Evolutionary conservation across 2,797 vertebrate genomes (phyloP).

Genomic region (Chaenodraco wilsoni): DNA sequence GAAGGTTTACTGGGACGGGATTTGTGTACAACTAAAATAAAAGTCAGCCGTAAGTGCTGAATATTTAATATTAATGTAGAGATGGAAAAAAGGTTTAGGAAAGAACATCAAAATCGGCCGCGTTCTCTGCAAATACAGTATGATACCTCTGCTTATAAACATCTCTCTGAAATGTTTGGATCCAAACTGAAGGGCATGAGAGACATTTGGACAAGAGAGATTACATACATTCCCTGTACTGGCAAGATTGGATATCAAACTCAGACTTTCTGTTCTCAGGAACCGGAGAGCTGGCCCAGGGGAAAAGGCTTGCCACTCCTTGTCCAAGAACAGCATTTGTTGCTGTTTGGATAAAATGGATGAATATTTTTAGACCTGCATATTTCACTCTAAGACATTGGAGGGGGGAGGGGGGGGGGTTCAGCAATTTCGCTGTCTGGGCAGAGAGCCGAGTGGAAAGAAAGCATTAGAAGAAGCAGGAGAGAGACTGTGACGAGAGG

Average conservation of each 20-base stretch:
- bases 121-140: constrained; percentile 23
- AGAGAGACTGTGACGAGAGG: constrained; percentile 42
- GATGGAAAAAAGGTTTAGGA: constrained; percentile 2
- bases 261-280: constrained; percentile 68
- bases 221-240: constrained; percentile 57
- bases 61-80: constrained; percentile 7
- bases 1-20: constrained; percentile 18
- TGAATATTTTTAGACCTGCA: constrained; percentile 85
- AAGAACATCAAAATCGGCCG: constrained; percentile 5
- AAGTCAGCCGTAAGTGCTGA: constrained; percentile 7
- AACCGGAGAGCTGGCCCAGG: constrained; percentile 54
- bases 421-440: constrained; percentile 73
- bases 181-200: constrained; percentile 59
- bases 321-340: constrained; percentile 79
- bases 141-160: constrained; percentile 38
- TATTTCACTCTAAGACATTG: constrained; percentile 79
- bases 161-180: constrained; percentile 41
- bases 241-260: constrained; percentile 60
- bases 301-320: constrained; percentile 53
- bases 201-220: constrained; percentile 57
- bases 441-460: constrained; percentile 81
- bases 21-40: constrained; percentile 23
- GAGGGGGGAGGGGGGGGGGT: constrained; percentile 30
- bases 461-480: constrained; percentile 76
- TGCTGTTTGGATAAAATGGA: constrained; percentile 78